phyloP scores from a whole-genome alignment of 2,888 invertebrate species.

The Mimachlamys varia region DNA sequence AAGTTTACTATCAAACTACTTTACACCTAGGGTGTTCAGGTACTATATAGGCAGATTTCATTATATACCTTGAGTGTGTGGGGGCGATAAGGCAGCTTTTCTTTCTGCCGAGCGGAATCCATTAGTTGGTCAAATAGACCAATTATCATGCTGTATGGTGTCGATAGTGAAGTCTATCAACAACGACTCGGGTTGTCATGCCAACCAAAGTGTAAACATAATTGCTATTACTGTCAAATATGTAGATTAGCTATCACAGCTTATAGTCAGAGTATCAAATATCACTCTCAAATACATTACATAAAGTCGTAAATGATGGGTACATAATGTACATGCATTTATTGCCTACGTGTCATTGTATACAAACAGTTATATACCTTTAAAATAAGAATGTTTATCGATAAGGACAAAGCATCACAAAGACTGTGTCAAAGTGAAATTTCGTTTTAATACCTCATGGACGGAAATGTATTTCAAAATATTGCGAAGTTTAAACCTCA shows the following conservation, averaged over 20 bases:
- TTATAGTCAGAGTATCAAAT: not conserved
- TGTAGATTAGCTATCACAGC: not conserved
- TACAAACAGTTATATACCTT: not conserved
- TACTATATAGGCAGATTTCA: not conserved
- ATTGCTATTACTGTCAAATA: not conserved
- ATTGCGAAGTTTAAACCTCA: not conserved
- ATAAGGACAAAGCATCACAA: not conserved
- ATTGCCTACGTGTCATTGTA: not conserved
- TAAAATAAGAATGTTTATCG: no score
- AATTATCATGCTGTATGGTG: not conserved
- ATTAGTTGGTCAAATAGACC: constrained; percentile 12
- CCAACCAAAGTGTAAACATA: not conserved
- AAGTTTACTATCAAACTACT: not conserved
- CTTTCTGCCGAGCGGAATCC: not conserved
- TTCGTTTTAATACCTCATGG: not conserved
- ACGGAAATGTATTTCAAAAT: not conserved
- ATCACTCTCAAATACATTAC: not conserved
- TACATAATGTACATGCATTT: not conserved
- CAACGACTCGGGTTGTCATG: not conserved
- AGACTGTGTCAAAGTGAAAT: not conserved
- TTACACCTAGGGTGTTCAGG: not conserved
- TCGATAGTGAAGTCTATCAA: not conserved
- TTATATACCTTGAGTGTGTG: not conserved
- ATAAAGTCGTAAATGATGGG: not conserved
- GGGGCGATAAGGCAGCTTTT: not conserved